Evolutionary conservation across 2,888 invertebrate genomes (phyloP).

Genomic region (Cataglyphis altisquamis): DNA sequence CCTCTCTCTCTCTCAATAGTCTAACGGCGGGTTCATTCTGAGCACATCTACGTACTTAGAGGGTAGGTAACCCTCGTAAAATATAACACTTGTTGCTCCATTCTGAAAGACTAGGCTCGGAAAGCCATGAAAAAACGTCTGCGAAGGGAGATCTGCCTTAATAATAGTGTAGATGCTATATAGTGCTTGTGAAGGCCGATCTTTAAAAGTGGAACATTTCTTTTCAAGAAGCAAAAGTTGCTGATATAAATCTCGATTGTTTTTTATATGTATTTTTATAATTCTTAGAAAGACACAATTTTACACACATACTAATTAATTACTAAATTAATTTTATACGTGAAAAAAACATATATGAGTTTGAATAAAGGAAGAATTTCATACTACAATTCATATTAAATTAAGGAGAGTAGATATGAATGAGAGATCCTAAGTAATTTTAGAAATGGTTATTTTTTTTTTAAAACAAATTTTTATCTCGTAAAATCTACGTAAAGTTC

Average conservation of each 20-base stretch:
- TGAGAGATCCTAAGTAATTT: too few species aligned
- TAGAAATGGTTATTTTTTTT: not conserved
- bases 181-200: not conserved
- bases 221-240: not conserved
- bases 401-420: too few species aligned
- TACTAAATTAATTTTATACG: not conserved
- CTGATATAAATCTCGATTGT: not conserved
- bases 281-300: not conserved
- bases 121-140: not conserved
- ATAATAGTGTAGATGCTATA: slow-evolving; percentile 4
- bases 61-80: slow-evolving; percentile 26
- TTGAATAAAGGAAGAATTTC: too few species aligned
- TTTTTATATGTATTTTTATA: not conserved
- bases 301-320: not conserved
- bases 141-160: not conserved
- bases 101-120: not conserved
- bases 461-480: not conserved
- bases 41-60: not conserved
- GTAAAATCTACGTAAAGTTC: not conserved
- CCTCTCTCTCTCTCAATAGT: not conserved
- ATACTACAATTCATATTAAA: too few species aligned
- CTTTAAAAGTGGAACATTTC: not conserved
- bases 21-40: not conserved
- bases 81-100: slow-evolving; percentile 58
- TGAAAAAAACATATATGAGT: too few species aligned